Evolutionary conservation across 92 coral and sea anemone species (phyloP).

Genomic region (Blastomussa wellsi): DNA sequence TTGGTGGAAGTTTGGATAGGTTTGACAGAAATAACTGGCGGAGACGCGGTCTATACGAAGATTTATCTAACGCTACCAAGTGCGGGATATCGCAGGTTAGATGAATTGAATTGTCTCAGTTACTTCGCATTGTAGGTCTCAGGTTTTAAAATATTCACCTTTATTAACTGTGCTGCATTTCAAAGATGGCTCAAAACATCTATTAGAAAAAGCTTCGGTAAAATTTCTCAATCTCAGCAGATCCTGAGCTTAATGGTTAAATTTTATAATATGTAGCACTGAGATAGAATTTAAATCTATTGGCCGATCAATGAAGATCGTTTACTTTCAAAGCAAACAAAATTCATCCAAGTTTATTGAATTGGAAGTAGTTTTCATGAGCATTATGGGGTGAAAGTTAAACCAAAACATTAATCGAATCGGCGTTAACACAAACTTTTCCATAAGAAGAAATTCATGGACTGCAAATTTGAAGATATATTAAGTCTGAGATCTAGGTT

Average conservation of each 20-base stretch:
- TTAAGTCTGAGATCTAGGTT: not conserved
- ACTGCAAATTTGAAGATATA: not conserved
- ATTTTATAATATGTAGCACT: not conserved
- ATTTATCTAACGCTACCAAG: conserved; percentile 39
- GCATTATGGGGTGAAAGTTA: not conserved
- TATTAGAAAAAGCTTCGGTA: not conserved
- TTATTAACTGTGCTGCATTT: not conserved
- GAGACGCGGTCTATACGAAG: conserved; percentile 37
- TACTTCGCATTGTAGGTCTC: too few species aligned
- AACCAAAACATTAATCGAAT: conserved; percentile 4
- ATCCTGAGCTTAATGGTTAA: not conserved
- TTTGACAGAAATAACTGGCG: conserved; percentile 43
- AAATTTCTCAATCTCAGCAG: not conserved
- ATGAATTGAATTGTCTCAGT: not conserved
- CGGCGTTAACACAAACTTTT: not conserved
- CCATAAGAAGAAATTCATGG: not conserved
- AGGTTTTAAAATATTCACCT: not conserved
- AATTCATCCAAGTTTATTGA: not conserved
- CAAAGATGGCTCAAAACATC: not conserved
- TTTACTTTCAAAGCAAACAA: not conserved
- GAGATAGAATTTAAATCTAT: not conserved
- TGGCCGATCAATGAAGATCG: not conserved
- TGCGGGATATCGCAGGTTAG: conserved; percentile 48
- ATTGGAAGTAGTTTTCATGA: not conserved
- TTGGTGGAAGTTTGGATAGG: conserved; percentile 29